Percentiles rank a stretch among this genome's conserved stretches.
Conservation (phyloP, 2,888 invertebrate species). For the Mythimna pallens region DNA sequence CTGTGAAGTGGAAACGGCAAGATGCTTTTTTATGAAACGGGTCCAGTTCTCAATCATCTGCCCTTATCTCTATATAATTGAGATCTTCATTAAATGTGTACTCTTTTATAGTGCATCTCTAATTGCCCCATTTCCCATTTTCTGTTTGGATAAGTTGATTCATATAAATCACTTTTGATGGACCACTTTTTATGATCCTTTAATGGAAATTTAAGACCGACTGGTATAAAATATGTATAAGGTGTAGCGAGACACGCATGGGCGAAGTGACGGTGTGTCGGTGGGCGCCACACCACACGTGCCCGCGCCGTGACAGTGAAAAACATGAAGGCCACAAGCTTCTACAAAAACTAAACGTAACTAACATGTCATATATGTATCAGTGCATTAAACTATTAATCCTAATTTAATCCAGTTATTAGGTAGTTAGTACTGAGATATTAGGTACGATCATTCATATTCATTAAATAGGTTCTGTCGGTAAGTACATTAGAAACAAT, state of each 20-base stretch:
- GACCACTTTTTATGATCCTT: background rate
- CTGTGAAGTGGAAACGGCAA: background rate
- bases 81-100: background rate
- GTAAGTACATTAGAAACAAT: background rate
- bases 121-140: no score
- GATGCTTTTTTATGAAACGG: background rate
- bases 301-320: slow-evolving; percentile 73
- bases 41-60: background rate
- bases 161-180: background rate
- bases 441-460: slow-evolving; percentile 14
- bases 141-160: background rate
- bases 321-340: slow-evolving; percentile 69
- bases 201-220: background rate
- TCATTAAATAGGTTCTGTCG: slow-evolving; percentile 15
- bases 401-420: slow-evolving; percentile 12
- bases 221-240: slow-evolving; percentile 8
- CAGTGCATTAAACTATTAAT: slow-evolving; percentile 23
- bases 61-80: background rate
- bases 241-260: slow-evolving; percentile 19
- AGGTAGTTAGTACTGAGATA: background rate
- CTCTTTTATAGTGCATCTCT: background rate
- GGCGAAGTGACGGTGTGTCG: slow-evolving; percentile 20
- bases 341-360: slow-evolving; percentile 42
- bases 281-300: slow-evolving; percentile 59
- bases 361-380: slow-evolving; percentile 28